A percentile compares a stretch with the other conserved stretches of the same genome.
Conservation (phyloP, 2,113 vertebrate genomes). For the Bungarus multicinctus region DNA sequence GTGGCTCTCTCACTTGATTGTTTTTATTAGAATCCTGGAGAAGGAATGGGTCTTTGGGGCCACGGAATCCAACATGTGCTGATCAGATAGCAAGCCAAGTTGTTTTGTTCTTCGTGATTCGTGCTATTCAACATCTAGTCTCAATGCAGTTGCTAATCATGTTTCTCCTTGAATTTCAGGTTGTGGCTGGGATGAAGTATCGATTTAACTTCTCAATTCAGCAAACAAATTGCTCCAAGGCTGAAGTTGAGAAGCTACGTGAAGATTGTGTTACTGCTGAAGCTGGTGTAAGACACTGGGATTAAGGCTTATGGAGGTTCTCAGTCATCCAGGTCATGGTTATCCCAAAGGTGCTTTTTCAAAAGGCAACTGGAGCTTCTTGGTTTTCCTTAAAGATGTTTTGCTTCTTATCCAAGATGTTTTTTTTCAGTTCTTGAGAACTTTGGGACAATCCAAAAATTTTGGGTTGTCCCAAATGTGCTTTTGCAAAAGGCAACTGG, state of each 20-base stretch:
- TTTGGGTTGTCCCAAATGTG: neutral
- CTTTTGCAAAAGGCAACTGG: neutral
- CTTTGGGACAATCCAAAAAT: too few relatives aligned
- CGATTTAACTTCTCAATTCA: neutral
- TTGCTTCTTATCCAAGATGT: neutral
- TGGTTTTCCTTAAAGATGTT: too few relatives aligned
- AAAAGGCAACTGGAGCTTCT: too few relatives aligned
- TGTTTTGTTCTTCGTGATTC: neutral
- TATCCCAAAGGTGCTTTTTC: too few relatives aligned
- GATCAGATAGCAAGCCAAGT: neutral
- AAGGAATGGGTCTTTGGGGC: neutral
- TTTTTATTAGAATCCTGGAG: neutral
- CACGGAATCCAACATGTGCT: neutral
- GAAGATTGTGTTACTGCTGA: neutral
- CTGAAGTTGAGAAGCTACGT: conserved; percentile 67
- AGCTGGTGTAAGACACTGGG: neutral
- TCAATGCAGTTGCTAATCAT: neutral
- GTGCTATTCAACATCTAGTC: neutral
- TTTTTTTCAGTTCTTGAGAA: too few relatives aligned
- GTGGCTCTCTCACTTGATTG: neutral
- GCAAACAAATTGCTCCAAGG: conserved; percentile 84
- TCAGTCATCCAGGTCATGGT: neutral
- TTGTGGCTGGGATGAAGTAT: conserved; percentile 73
- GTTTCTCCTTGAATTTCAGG: conserved; percentile 66
- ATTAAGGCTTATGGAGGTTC: neutral